Base-by-base conservation (phyloP, 2,113 vertebrate genomes). In the Hystrix brachyura region DNA sequence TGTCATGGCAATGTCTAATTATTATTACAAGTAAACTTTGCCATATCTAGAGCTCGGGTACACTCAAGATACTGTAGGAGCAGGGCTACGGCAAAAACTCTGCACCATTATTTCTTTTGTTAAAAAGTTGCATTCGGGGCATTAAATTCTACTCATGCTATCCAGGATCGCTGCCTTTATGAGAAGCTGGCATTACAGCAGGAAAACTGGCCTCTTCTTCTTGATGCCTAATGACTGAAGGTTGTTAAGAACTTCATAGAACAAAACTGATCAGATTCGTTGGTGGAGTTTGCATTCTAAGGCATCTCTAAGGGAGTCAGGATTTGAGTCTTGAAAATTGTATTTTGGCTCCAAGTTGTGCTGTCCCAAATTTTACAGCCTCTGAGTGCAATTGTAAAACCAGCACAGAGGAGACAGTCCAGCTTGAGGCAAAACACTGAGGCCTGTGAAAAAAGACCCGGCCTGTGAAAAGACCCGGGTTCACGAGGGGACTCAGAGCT, bases 1-100 rank as follows among this genome's bases (percentile, higher is more conserved):
- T 93, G 46, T 89, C 62, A 94, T 60, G 23, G 78, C 32, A 91
- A 87, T 65, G 19, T 17, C 51, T 88, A 76, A 74, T 95, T 96
- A 87, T 85, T 93, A 80, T 65, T 82, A 69, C 23, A 81, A 94
- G 71, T 87, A 84, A 84, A 46, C 55, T 72, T 69, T 90, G 83
- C 25, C 43, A 91, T 48, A 60, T 72, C 38, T 92, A 91, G 69
- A 51, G 81, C 74, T 32, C 74, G n/a, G 11, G 15, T 74, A 86
- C 10, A 38, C 51, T 59, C 15, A 94, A 89, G 34, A 55, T 65
- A 83, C 12, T 62, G 12, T 89, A 10, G 11, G 8, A 17, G 14
- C 32, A n/a, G 55, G n/a, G 1, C 38, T 29, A 23, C 4, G 2
- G 38, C 7, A 53, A 91, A n/a, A 81, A 65, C 21, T 51, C 32